Evolutionary conservation across 2,113 vertebrate genomes (phyloP), one percentile per base, ranked within the genome.

Genomic region (Harpagus bidentatus): DNA sequence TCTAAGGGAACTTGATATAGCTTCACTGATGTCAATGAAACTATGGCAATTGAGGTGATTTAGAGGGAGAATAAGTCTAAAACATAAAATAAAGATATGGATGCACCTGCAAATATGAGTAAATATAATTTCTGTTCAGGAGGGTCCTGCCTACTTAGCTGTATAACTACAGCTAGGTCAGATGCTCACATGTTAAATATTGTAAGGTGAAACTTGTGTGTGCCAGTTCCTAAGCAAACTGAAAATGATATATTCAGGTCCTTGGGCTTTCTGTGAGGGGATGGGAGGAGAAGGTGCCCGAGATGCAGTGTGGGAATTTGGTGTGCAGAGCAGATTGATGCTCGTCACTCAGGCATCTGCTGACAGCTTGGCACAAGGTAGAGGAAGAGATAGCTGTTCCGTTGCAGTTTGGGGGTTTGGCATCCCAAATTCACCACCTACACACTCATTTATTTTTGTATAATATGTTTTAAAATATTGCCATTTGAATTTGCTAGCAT

Each of bases 171-270:
- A 23, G 63, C 40, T 12, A 7, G 5, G 65, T 36, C 11, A 19
- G 50, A 3, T 19, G 40, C 45, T 52, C 23, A 0, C 10, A 8
- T 0, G 0, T 3, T 13, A 38, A 11, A 40, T 13, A 0, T 6
- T 32, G 28, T 4, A 5, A 10, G 45, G 28, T 18, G 32, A 12
- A 16, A 43, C 5, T 0, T 4, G n/a, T 7, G 40, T 12, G 19
- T 26, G 34, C 34, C 29, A 2, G 36, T 6, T 21, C 73, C 43
- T 36, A 8, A 52, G 36, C 32, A 29, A 34, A 5, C 29, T 14
- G 45, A 3, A 6, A 13, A 7, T 2, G 4, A 9, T 4, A 0
- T 2, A 0, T 3, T 6, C 53, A 13, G 16, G 25, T 4, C 20
- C 61, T 10, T 11, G 73, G 55, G 36, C 42, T 52, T 6, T 9